Base-by-base conservation (phyloP, 1,140 invertebrate species). In the Palaemon carinicauda region DNA sequence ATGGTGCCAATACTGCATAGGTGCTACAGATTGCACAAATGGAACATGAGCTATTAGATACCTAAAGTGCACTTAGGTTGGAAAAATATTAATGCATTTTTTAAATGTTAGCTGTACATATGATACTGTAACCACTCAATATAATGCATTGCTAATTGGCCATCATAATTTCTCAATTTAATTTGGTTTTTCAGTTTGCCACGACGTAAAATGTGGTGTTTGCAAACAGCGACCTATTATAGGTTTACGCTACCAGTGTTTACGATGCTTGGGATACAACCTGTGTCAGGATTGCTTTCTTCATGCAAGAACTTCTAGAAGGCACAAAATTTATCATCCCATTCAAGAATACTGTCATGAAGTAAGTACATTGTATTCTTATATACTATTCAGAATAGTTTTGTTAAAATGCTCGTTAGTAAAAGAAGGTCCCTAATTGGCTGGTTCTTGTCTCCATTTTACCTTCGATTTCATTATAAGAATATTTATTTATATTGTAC, bases 281-380 rank as follows among this genome's bases (percentile, higher is more conserved):
- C 93, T 96, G 86, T 96, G 96, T 90, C 96, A 96, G 90, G 94
- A 93, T 53, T 96, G 96, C 91, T 96, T 96, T 91, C 95, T 96
- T 90, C 93, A 93, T 89, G 95, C 95, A n/a, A 92, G 93, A 90
- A 93, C 92, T 82, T 93, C 93, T 10, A 94, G 94, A 90, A 94
- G 93, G 88, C 96, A 96, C 90, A 96, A 96, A 92, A 90, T 95
- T 12, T 94, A 94, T 65, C 96, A 96, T 93, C 95, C 95, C 69
- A 94, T 95, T 92, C 94, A 96, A 90, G 96, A 96, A 92, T 96
- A 96, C 91, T 96, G 95, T 88, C 91, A 91, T n/a, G 92, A 93
- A 92, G 93, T 93, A 91, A 80, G 88, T 78, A n/a, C 31, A 17
- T 51, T 17, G 24, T 24, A 9, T 0, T 33, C 41, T 60, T 10